phyloP scores from a whole-genome alignment of 2,888 invertebrate species.

The Philaethria dido region DNA sequence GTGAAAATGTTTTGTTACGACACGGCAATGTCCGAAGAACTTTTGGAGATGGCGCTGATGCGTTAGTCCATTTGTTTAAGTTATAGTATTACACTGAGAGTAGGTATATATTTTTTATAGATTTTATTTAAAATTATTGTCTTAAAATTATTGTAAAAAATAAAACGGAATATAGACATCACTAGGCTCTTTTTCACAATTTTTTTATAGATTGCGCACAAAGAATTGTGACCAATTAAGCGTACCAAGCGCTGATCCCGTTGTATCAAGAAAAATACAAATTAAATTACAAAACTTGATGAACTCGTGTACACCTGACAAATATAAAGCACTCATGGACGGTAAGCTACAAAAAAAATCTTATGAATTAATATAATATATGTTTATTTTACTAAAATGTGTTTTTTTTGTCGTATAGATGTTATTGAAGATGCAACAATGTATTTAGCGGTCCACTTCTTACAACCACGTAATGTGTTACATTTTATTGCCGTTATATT shows the following conservation, averaged over 20 bases:
- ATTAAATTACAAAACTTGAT: conserved; percentile 65
- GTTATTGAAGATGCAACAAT: conserved; percentile 66
- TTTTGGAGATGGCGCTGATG: conserved; percentile 60
- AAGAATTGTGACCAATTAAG: conserved; percentile 64
- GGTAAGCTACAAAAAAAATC: conserved; percentile 49
- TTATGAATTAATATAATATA: not conserved
- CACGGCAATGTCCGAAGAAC: conserved; percentile 68
- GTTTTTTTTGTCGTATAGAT: conserved; percentile 56
- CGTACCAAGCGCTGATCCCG: conserved; percentile 62
- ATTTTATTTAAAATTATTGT: too few relatives aligned
- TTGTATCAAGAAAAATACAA: conserved; percentile 69
- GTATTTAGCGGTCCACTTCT: conserved; percentile 65
- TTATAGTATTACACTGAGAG: not conserved
- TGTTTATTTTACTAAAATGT: not conserved
- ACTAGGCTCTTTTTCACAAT: not conserved
- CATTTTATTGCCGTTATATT: not conserved
- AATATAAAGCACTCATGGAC: conserved; percentile 56
- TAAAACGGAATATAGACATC: not conserved
- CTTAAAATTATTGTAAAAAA: too few relatives aligned
- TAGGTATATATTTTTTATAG: too few relatives aligned
- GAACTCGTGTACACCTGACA: conserved; percentile 52
- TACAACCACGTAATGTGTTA: conserved; percentile 62
- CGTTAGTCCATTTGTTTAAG: conserved; percentile 48
- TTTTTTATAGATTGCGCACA: conserved; percentile 56
- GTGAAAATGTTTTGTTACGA: conserved; percentile 60